Evolutionary conservation across 2,888 invertebrate genomes (phyloP), one percentile per base, ranked within the genome.

Genomic region (Sceliomorpha sp.): DNA sequence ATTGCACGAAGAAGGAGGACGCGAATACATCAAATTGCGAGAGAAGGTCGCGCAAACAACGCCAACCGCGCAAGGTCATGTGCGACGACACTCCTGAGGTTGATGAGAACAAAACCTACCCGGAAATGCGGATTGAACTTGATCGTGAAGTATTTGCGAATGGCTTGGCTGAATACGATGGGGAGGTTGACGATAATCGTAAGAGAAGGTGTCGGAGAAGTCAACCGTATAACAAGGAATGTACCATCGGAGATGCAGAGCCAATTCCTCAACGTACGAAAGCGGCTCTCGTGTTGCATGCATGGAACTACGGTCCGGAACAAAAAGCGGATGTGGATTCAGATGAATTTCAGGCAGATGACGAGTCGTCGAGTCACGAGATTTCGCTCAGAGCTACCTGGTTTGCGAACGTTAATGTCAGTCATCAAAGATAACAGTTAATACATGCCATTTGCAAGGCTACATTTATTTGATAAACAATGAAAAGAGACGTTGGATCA

Each of bases 31-130:
- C 20, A 5, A 5, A 2, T 2, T 20, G 20, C 20, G 81, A 83
- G 12, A 86, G 86, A 39, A 88, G 90, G 44, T 86, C 89, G 2
- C 85, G 91, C 34, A 91, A 91, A 77, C 91, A 91, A 75, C 89
- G 89, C 15, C 87, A 86, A 66, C 91, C 91, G 0, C 89, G 90
- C 55, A 90, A 89, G 74, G 83, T 90, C 7, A 83, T 88, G 13
- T 76, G 88, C 64, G 72, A 70, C 7, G 70, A 67, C 37, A 32
- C 36, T 32, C 48, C 69, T 4, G 12, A 69, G 37, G 29, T 50
- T n/a, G 45, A 55, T 13, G 31, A 53, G 17, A 37, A 74, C 9
- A 40, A n/a, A n/a, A n/a, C n/a, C n/a, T n/a, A n/a, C n/a, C n/a
- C n/a, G n/a, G n/a, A n/a, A n/a, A n/a, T n/a, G n/a, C n/a, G 59